Conservation (phyloP, 30 jellyfish, hydroid and myxozoan genomes). For the Nemopilema nomurai region DNA sequence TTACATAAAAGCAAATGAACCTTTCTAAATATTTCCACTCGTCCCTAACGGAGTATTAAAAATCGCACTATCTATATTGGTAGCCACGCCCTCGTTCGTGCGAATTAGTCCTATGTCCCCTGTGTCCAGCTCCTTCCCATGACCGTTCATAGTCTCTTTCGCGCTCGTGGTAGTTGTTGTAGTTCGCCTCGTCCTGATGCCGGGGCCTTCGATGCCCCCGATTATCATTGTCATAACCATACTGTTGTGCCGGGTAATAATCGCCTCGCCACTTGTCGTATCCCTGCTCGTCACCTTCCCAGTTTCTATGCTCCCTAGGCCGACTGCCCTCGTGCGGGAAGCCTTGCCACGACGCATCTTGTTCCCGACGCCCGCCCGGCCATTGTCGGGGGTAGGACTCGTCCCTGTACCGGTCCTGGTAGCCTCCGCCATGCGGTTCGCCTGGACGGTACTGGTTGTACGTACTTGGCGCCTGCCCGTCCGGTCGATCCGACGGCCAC, state of each 20-base stretch:
- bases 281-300: conserved; percentile 39
- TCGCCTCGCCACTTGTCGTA: conserved; percentile 41
- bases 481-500: conserved; percentile 22
- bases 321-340: conserved; percentile 14
- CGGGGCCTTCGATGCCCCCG: conserved; percentile 10
- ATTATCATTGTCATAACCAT: conserved; percentile 5
- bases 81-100: conserved; percentile 33
- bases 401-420: conserved; percentile 24
- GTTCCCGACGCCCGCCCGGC: conserved; percentile 25
- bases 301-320: neutral
- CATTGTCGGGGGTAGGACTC: conserved; percentile 25
- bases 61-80: conserved; percentile 44
- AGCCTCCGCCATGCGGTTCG: conserved; percentile 7
- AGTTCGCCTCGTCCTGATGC: conserved; percentile 22
- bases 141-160: conserved; percentile 4
- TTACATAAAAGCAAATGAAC: conserved; percentile 29
- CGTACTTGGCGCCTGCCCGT: conserved; percentile 14
- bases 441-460: conserved; percentile 19
- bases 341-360: conserved; percentile 36
- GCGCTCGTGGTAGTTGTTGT: conserved; percentile 4
- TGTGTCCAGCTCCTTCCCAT: conserved; percentile 38
- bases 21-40: neutral
- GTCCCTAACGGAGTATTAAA: neutral
- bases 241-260: conserved; percentile 15
- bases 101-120: conserved; percentile 21